Conservation (phyloP, 1,140 invertebrate species). For the Bombus waltoni region DNA sequence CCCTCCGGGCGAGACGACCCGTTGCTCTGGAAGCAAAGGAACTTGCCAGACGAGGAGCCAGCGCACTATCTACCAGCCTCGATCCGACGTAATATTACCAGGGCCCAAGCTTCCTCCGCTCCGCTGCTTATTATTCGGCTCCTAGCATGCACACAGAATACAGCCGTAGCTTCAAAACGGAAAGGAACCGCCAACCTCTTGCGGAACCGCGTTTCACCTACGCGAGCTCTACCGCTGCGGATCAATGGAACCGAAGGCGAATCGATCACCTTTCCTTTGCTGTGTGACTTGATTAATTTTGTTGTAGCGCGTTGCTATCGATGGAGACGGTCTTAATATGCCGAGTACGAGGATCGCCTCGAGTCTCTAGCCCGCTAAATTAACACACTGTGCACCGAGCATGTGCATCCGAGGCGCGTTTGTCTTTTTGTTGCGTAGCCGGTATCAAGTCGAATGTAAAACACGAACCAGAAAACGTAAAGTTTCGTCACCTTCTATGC, state of each 20-base stretch:
- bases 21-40: constrained; percentile 53
- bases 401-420: too few relatives aligned
- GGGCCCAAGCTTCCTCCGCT: constrained; percentile 40
- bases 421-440: too few relatives aligned
- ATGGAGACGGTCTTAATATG: too few relatives aligned
- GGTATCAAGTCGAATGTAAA: too few relatives aligned
- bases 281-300: neutral
- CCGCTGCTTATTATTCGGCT: constrained; percentile 62
- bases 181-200: neutral
- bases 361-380: too few relatives aligned
- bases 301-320: too few relatives aligned
- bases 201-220: neutral
- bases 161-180: constrained; percentile 25
- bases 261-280: neutral
- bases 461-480: too few relatives aligned
- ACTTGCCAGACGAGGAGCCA: constrained; percentile 60
- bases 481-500: too few relatives aligned
- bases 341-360: too few relatives aligned
- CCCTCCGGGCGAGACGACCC: constrained; percentile 56
- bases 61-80: constrained; percentile 48
- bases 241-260: neutral
- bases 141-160: constrained; percentile 9
- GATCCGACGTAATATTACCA: constrained; percentile 63
- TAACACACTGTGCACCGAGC: too few relatives aligned
- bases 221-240: too few relatives aligned